Evolutionary conservation across 2,888 invertebrate species (phyloP).

Genomic region (Ctena decussata): DNA sequence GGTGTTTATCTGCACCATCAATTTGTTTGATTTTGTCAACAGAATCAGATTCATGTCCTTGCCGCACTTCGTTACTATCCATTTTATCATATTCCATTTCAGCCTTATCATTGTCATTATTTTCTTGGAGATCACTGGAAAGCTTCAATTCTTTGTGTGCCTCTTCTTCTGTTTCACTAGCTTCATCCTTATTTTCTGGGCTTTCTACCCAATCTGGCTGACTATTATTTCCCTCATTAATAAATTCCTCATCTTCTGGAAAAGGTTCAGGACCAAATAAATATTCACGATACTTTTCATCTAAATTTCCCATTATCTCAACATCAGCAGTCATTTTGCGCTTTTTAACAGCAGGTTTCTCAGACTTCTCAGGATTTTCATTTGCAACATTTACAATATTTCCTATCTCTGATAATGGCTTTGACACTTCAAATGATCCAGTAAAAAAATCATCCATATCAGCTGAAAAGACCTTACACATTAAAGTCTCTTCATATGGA

Average conservation of each 20-base stretch:
- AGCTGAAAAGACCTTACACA: conserved; percentile 48
- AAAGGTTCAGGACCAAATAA: background rate
- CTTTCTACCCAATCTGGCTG: background rate
- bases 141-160: background rate
- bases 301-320: conserved; percentile 59
- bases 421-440: conserved; percentile 5
- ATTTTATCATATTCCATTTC: too few relatives aligned
- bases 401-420: background rate
- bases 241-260: conserved; percentile 1
- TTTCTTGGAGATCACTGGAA: background rate
- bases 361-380: background rate
- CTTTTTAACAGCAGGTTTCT: conserved; percentile 13
- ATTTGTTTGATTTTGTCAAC: too few relatives aligned
- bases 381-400: background rate
- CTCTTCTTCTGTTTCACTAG: background rate
- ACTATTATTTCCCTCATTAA: background rate
- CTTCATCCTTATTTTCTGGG: background rate
- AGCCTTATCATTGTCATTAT: too few relatives aligned
- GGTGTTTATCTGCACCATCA: background rate
- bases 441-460: conserved; percentile 58
- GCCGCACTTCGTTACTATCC: too few relatives aligned
- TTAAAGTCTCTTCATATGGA: conserved; percentile 58
- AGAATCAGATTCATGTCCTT: too few relatives aligned
- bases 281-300: conserved; percentile 28
- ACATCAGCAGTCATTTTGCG: conserved; percentile 46